These are phyloP conservation scores for Ridgeia piscesae DNA, from an alignment of 1,140 invertebrate species.

Conservation along the genomic window DNA sequence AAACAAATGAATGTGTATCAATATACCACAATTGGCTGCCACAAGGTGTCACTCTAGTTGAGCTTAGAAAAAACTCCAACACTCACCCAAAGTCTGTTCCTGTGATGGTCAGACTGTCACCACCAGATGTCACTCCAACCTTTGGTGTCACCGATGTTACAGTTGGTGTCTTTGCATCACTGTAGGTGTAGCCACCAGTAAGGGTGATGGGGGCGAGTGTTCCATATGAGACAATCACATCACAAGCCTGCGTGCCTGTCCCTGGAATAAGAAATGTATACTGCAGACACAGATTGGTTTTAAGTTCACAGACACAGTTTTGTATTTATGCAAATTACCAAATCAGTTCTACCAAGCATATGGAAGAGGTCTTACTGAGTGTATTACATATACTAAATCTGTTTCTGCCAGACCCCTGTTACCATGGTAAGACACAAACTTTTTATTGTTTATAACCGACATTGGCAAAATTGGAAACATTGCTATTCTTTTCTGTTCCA, in stretches of 20 bases:
- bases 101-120: slow-evolving; percentile 29
- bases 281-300: not conserved
- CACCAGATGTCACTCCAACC: slow-evolving; percentile 32
- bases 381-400: no score
- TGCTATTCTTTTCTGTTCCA: no score
- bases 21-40: not conserved
- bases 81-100: slow-evolving; percentile 31
- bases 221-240: not conserved
- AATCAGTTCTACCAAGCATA: no score
- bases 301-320: not conserved
- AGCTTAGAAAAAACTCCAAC: not conserved
- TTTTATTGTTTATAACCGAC: no score
- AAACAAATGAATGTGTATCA: not conserved
- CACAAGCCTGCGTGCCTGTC: not conserved
- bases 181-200: slow-evolving; percentile 20
- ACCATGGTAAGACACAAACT: no score
- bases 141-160: slow-evolving; percentile 24
- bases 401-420: no score
- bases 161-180: slow-evolving; percentile 20
- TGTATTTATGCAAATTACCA: no score
- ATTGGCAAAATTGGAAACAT: no score
- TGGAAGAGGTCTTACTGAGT: no score
- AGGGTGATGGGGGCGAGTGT: not conserved
- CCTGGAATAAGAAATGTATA: not conserved
- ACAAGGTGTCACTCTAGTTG: not conserved